phyloP scores from a whole-genome alignment of 2,888 invertebrate species.

The Pristionchus fissidentatus region DNA sequence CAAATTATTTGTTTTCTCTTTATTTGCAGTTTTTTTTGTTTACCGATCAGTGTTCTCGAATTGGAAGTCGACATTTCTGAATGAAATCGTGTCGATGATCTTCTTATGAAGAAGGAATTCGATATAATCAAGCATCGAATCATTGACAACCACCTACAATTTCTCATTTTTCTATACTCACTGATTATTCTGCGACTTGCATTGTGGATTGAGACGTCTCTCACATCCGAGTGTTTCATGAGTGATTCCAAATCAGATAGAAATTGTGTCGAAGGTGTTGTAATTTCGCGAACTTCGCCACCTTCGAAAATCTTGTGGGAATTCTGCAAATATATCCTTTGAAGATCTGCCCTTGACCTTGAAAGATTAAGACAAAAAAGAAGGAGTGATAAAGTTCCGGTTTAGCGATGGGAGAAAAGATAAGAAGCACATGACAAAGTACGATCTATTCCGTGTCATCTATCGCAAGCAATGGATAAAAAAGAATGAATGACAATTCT shows the following conservation, averaged over 20 bases:
- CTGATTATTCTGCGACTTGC: neutral
- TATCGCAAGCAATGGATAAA: neutral
- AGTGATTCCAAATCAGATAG: neutral
- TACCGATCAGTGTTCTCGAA: neutral
- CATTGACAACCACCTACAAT: neutral
- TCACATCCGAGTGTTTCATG: slow-evolving; percentile 23
- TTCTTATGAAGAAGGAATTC: slow-evolving; percentile 5
- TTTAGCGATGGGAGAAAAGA: neutral
- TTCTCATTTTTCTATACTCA: neutral
- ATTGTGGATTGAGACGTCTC: slow-evolving; percentile 5
- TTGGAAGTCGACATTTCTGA: slow-evolving; percentile 20
- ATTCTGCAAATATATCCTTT: too few relatives aligned
- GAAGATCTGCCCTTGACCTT: neutral
- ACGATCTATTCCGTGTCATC: neutral
- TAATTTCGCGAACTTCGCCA: neutral
- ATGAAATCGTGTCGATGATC: neutral
- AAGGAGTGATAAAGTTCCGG: neutral
- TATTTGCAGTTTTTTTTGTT: neutral
- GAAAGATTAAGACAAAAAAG: slow-evolving; percentile 7
- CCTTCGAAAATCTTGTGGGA: slow-evolving; percentile 1
- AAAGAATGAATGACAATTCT: neutral
- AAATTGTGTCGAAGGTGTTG: neutral
- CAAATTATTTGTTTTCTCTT: neutral
- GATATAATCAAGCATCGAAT: neutral
- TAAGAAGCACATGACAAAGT: neutral